Percentiles rank a stretch among this genome's conserved stretches.
Conservation (phyloP, 2,888 invertebrate genomes). For the Dolichopus griseipennis region DNA sequence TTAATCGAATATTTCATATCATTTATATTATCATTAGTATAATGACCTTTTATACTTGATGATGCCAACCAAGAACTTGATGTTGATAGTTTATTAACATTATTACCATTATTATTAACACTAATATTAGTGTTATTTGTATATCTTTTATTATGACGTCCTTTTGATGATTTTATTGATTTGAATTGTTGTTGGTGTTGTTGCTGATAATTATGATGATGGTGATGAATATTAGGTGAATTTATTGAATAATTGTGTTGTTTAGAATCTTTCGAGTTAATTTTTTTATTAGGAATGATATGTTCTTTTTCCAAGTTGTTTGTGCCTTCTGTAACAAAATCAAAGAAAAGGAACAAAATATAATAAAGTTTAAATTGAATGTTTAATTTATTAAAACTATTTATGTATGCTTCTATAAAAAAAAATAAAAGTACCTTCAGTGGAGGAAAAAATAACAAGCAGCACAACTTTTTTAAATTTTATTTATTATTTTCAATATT, state of each 20-base stretch:
- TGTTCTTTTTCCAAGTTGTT: neutral
- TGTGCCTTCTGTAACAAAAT: neutral
- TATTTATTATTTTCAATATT: no score
- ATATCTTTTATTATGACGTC: neutral
- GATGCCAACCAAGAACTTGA: constrained; percentile 72
- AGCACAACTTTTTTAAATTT: no score
- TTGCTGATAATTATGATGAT: neutral
- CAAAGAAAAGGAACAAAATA: neutral
- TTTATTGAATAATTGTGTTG: neutral
- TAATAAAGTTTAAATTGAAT: no score
- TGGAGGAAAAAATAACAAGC: no score
- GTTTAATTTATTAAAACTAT: no score
- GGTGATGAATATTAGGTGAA: neutral
- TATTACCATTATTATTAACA: neutral
- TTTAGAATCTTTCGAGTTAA: neutral
- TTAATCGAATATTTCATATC: constrained; percentile 76
- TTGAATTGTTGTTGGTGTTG: neutral
- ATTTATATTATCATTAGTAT: constrained; percentile 62
- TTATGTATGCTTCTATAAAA: no score
- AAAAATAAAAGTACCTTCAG: no score
- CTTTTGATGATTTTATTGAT: constrained; percentile 7
- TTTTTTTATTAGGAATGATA: neutral
- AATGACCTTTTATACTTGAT: constrained; percentile 66
- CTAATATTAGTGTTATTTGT: neutral
- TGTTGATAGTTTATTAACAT: neutral